Evolutionary conservation across 2,888 invertebrate genomes (phyloP).

Genomic region (Ctena decussata): DNA sequence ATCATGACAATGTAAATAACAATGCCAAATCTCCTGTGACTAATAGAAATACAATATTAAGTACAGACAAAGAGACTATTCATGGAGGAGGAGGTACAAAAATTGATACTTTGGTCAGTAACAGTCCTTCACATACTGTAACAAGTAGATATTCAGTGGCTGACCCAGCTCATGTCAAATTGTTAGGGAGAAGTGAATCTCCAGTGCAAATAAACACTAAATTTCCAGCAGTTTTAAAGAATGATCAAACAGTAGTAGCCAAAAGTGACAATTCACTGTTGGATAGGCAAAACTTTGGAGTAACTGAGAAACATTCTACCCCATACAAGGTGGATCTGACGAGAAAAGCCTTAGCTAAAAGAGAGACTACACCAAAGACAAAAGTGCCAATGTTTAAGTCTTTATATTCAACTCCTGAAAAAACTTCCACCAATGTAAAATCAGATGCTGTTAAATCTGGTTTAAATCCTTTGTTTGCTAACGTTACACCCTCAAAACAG

Average conservation of each 20-base stretch:
- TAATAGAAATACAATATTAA: not conserved
- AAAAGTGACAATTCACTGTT: not conserved
- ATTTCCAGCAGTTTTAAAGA: not conserved
- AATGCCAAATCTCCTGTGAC: not conserved
- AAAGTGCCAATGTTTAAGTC: not conserved
- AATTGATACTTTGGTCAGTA: not conserved
- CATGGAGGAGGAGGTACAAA: not conserved
- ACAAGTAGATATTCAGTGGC: not conserved
- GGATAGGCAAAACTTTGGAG: not conserved
- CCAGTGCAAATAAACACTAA: too few relatives aligned
- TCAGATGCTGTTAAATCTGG: not conserved
- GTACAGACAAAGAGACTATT: not conserved
- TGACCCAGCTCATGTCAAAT: not conserved
- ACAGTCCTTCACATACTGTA: not conserved
- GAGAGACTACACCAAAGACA: not conserved
- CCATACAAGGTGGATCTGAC: not conserved
- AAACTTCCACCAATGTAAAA: not conserved
- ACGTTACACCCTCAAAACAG: not conserved
- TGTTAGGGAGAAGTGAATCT: not conserved
- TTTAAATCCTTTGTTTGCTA: too few relatives aligned
- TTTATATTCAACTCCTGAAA: not conserved
- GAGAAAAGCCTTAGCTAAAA: not conserved
- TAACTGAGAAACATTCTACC: not conserved
- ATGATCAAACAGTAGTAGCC: not conserved
- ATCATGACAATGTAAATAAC: not conserved